Percentiles rank a stretch among this genome's conserved stretches.
Conservation (phyloP, 2,113 vertebrate genomes). For the Lepisosteus osseus region DNA sequence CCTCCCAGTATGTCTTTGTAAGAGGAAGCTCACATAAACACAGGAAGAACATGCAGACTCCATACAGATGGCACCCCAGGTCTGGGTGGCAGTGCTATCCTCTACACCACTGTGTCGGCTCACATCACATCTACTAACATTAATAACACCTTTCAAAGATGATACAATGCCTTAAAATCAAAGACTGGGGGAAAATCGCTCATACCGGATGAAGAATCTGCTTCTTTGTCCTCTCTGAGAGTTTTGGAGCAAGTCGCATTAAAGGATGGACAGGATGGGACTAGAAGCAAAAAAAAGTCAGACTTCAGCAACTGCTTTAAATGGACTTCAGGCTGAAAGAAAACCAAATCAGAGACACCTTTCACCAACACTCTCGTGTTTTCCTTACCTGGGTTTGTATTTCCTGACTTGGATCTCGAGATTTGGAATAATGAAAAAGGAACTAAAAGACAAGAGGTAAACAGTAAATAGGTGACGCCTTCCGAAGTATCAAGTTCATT, state of each 20-base stretch:
- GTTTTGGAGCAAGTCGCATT: slow-evolving; percentile 64
- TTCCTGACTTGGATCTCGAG: slow-evolving; percentile 55
- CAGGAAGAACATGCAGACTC: no score
- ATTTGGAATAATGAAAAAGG: slow-evolving; percentile 70
- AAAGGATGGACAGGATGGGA: slow-evolving; percentile 64
- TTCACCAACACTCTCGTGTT: background rate
- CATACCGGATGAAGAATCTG: slow-evolving; percentile 53
- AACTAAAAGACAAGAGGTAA: slow-evolving; percentile 45
- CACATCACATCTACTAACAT: no score
- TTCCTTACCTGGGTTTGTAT: slow-evolving; percentile 49
- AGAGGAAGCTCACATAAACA: no score
- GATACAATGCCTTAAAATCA: background rate
- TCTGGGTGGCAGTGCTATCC: no score
- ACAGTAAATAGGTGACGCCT: background rate
- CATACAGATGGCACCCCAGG: no score
- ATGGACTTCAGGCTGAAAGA: no score
- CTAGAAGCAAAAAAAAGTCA: slow-evolving; percentile 33
- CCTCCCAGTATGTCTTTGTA: no score
- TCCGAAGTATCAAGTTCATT: background rate
- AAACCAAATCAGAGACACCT: background rate
- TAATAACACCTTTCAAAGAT: background rate
- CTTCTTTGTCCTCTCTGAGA: slow-evolving; percentile 63
- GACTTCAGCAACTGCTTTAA: no score
- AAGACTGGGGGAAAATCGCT: background rate
- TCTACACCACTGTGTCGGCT: background rate